A percentile compares a stretch with the other conserved stretches of the same genome.
phyloP scores from a whole-genome alignment of 2,888 invertebrate species.

The Mellilla xanthometata region DNA sequence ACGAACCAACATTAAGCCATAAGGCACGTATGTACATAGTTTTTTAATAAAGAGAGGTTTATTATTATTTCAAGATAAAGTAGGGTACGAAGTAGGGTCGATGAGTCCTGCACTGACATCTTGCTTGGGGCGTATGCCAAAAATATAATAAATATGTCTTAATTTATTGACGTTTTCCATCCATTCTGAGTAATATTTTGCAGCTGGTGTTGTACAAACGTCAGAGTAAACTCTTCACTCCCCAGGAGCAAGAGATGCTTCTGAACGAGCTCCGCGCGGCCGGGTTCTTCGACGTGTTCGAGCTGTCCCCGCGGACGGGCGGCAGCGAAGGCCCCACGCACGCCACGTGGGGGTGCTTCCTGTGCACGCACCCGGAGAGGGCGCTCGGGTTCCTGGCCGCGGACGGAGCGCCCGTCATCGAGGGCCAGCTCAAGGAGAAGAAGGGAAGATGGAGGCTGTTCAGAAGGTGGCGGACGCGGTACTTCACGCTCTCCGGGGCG shows the following conservation, averaged over 20 bases:
- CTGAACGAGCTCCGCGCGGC: constrained; percentile 92
- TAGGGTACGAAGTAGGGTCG: too few species aligned
- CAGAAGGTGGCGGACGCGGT: constrained; percentile 95
- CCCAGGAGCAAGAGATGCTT: constrained; percentile 92
- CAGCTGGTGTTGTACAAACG: too few species aligned
- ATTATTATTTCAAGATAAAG: too few species aligned
- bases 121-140: too few species aligned
- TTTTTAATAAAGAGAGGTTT: too few species aligned
- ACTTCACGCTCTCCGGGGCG: constrained; percentile 96
- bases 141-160: too few species aligned
- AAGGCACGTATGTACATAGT: too few species aligned
- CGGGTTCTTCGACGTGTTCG: constrained; percentile 97
- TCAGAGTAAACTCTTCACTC: neutral
- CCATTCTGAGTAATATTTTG: too few species aligned
- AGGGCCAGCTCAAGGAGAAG: constrained; percentile 69
- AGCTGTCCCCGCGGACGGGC: constrained; percentile 82
- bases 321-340: constrained; percentile 40
- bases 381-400: constrained; percentile 91
- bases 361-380: constrained; percentile 96
- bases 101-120: too few species aligned
- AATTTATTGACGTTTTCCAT: too few species aligned
- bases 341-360: constrained; percentile 93
- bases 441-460: constrained; percentile 92
- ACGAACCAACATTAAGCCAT: too few species aligned
- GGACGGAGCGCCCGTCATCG: constrained; percentile 93